These are phyloP conservation scores for Daboia siamensis DNA, from an alignment of 2,113 vertebrate species.

Conservation along the genomic window DNA sequence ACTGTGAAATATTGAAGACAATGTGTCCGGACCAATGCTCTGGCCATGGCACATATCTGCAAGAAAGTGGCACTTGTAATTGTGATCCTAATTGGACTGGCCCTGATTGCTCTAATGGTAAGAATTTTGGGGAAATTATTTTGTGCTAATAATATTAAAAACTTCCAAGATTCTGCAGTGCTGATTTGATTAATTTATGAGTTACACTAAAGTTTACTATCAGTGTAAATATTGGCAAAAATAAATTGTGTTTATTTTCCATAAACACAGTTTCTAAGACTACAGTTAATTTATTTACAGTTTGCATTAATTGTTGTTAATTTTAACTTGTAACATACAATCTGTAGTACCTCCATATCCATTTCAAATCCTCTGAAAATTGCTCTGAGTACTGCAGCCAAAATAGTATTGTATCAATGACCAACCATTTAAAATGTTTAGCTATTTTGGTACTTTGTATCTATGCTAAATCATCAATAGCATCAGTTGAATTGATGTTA, in stretches of 20 bases:
- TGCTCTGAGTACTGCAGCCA: neutral
- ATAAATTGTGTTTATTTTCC: neutral
- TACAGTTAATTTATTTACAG: neutral
- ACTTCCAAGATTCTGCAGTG: neutral
- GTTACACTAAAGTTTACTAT: neutral
- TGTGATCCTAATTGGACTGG: slow-evolving; percentile 94
- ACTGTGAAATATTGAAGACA: slow-evolving; percentile 90
- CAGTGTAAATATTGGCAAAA: neutral
- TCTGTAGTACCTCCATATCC: neutral
- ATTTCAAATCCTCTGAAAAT: neutral
- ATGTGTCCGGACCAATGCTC: slow-evolving; percentile 96
- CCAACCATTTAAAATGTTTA: neutral
- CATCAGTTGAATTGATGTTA: neutral
- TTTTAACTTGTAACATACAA: neutral
- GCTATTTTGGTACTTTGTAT: neutral
- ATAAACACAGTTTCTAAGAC: neutral
- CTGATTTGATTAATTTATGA: neutral
- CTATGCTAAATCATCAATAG: neutral
- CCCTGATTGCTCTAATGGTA: slow-evolving; percentile 92
- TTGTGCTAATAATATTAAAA: neutral
- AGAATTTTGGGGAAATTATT: slow-evolving; percentile 41
- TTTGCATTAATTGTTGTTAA: neutral
- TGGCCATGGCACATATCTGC: slow-evolving; percentile 88
- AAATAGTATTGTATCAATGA: neutral
- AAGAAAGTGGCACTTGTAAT: slow-evolving; percentile 86